Percentiles rank a stretch among this genome's conserved stretches.
Conservation (phyloP, 2,888 invertebrate species). For the Ormyrus thymus region DNA sequence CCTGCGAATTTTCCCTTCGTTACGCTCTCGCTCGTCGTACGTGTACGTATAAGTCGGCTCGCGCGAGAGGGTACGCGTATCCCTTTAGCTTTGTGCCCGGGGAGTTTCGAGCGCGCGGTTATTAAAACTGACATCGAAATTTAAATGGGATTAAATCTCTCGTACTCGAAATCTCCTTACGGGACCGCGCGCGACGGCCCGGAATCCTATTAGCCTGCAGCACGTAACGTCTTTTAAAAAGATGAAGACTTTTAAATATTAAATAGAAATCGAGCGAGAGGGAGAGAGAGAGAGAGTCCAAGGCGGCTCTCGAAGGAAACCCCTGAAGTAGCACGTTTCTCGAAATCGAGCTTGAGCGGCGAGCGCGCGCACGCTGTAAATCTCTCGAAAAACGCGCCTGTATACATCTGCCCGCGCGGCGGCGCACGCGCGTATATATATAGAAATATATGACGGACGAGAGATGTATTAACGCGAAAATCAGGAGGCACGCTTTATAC, state of each 20-base stretch:
- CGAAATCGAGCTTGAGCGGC: neutral
- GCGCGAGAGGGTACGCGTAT: too few species aligned
- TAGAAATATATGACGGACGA: neutral
- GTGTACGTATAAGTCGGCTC: too few species aligned
- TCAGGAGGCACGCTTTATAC: slow-evolving; percentile 41
- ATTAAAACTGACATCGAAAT: slow-evolving; percentile 40
- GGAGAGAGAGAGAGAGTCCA: too few species aligned
- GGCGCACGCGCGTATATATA: neutral
- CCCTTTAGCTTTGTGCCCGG: too few species aligned
- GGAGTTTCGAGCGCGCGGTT: too few species aligned
- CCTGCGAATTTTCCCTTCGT: too few species aligned
- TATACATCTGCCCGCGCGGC: neutral
- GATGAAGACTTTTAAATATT: slow-evolving; percentile 51
- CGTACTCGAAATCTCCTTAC: slow-evolving; percentile 40
- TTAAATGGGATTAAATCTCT: slow-evolving; percentile 45
- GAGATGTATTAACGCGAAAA: neutral
- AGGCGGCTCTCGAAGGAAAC: slow-evolving; percentile 16
- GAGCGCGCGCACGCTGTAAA: neutral
- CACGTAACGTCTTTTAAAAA: slow-evolving; percentile 38
- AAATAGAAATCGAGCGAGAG: neutral
- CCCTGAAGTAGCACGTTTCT: slow-evolving; percentile 3
- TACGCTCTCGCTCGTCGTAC: too few species aligned
- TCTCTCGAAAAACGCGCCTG: neutral
- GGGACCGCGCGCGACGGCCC: too few species aligned
- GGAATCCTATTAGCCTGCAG: slow-evolving; percentile 35